Base-by-base conservation (phyloP, 2,113 vertebrate genomes). In the Nibea coibor region DNA sequence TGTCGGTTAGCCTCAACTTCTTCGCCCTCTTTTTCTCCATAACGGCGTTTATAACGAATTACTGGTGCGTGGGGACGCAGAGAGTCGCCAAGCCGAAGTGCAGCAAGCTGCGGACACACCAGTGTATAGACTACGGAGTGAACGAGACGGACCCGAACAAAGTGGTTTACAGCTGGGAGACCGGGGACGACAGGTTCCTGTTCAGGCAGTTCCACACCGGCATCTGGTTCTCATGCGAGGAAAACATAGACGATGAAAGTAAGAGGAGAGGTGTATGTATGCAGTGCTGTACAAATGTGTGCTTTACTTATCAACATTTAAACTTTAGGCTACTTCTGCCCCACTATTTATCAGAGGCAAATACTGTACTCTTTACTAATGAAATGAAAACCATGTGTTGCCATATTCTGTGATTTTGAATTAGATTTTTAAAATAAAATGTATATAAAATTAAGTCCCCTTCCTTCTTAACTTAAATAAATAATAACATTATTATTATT, bases 61-160 rank as follows among this genome's bases (percentile, higher is more conserved):
- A 98, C 94, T 98, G 97, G 97, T 98, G 97, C 88, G 97, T 97
- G 87, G 97, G 97, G 17, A 97, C 97, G 0, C 97, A 97, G 94
- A 95, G 96, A 76, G 95, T 95, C 0, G 92, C 94, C 79, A 95
- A 95, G 53, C 95, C 95, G 0, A 93, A 93, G 80, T 95, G 95
- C 91, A 94, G 89, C 79, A 93, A 92, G 84, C 88, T 93, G 73
- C 83, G 96, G 77, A 94, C 95, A 74, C 94, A 95, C 93, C 95
- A 96, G 92, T 98, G 97, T 89, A 97, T 97, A 81, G 95, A 97
- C 94, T 96, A 97, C 84, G 95, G 96, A 5, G 94, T 96, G 78
- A 97, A 97, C 91, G 96, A 97, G 86, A 93, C 94, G 0, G 92
- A 92, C 81, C 94, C 95, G 15, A 96, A 96, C 87, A 96, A 96